These are phyloP conservation scores for Noctua janthina DNA, from an alignment of 2,888 invertebrate species.

Conservation along the genomic window DNA sequence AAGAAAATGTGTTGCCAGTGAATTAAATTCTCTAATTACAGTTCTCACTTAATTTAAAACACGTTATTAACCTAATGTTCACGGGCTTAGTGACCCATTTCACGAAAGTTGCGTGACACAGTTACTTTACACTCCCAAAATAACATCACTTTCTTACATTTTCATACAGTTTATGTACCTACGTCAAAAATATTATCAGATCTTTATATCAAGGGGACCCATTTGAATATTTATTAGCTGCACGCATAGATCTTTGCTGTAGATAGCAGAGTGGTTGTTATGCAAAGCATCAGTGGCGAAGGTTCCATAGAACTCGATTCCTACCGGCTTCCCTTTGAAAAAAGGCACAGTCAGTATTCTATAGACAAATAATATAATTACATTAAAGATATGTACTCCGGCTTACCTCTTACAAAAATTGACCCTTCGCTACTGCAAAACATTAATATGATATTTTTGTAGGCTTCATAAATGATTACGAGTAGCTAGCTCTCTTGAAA, in stretches of 20 bases:
- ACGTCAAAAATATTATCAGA: slow-evolving; percentile 24
- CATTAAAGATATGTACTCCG: too few relatives aligned
- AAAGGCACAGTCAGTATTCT: too few relatives aligned
- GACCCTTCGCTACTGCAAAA: not conserved
- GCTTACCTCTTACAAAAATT: too few relatives aligned
- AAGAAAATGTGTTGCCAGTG: not conserved
- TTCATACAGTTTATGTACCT: slow-evolving; percentile 14
- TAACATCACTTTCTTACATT: slow-evolving; percentile 12
- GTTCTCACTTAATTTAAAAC: slow-evolving; percentile 33
- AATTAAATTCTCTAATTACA: not conserved
- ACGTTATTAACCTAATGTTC: slow-evolving; percentile 27
- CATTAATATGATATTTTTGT: not conserved
- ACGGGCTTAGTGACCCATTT: slow-evolving; percentile 37
- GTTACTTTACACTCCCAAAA: slow-evolving; percentile 35
- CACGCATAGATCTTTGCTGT: slow-evolving; percentile 40
- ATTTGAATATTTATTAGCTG: slow-evolving; percentile 26
- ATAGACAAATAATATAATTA: too few relatives aligned
- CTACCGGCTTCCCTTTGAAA: too few relatives aligned
- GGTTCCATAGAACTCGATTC: too few relatives aligned
- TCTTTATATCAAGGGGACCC: slow-evolving; percentile 7
- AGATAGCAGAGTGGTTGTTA: slow-evolving; percentile 27
- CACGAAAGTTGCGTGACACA: slow-evolving; percentile 43
- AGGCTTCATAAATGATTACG: not conserved
- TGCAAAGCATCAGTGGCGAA: slow-evolving; percentile 1
- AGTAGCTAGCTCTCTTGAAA: not conserved